Evolutionary conservation across 2,888 invertebrate species (phyloP), one percentile per base, ranked within the genome.

Genomic region (Dryomyza anilis): DNA sequence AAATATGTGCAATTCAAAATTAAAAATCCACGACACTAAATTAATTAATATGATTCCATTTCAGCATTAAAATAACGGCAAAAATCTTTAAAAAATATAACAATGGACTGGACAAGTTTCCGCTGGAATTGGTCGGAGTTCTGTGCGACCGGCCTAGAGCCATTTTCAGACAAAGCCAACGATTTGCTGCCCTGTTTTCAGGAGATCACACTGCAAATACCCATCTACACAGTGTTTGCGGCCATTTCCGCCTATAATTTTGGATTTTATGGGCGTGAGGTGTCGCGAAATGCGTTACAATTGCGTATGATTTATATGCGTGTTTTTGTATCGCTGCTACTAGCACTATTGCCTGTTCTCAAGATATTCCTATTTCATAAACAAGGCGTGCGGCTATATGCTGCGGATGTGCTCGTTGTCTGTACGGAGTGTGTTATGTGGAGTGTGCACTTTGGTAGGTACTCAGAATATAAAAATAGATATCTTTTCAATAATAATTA

Each of bases 151-250:
- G 91, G 91, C 29, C 84, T 94, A 59, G 85, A 85, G 67, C 87
- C 92, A 25, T 91, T 93, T 87, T 87, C 91, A 74, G 85, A 87
- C 10, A 82, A 86, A 16, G 86, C 87, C 36, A 89, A 90, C 76
- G 94, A 95, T 84, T 86, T 96, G 74, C 89, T 93, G 63, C 85
- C 89, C 65, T 96, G 96, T 82, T 96, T 96, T 79, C 94, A 95
- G 82, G 89, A 92, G 82, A 83, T 95, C 58, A 90, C 89, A 76
- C 85, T 96, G 36, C 89, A 92, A 81, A 87, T 93, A 72, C 94
- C 95, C 16, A 81, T 90, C 48, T 88, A 91, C 74, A 86, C 88
- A 53, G 75, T 94, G 36, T 86, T 95, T 71, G 91, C 94, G 3
- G 85, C 90, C 16, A 81, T 88, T 52, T 95, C 95, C n/a, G 90